These are phyloP conservation scores for Catotricha subobsoleta DNA, from an alignment of 2,888 invertebrate species.

Conservation along the genomic window DNA sequence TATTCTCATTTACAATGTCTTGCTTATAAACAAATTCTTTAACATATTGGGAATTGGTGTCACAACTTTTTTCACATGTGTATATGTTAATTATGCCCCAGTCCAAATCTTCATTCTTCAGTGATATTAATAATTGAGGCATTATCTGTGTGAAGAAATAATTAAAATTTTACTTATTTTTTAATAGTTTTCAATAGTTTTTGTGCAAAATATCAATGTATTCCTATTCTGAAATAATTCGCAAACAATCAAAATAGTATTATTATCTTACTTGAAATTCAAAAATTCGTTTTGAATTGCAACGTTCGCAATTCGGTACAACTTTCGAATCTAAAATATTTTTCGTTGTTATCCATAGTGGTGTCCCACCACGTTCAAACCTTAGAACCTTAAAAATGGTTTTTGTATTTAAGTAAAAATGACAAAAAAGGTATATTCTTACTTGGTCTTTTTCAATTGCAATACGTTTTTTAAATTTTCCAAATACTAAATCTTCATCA, in stretches of 20 bases:
- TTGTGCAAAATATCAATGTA: not conserved
- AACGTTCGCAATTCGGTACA: conserved; percentile 56
- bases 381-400: conserved; percentile 31
- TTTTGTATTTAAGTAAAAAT: not conserved
- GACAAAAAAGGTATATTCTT: not conserved
- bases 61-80: conserved; percentile 68
- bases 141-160: conserved; percentile 44
- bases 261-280: conserved; percentile 64
- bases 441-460: conserved; percentile 62
- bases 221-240: conserved; percentile 1
- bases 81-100: conserved; percentile 81
- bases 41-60: conserved; percentile 44
- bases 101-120: conserved; percentile 58
- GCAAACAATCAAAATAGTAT: too few species aligned
- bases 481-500: conserved; percentile 59
- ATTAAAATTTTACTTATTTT: not conserved
- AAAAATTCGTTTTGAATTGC: conserved; percentile 59
- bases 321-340: conserved; percentile 29
- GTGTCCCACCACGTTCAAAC: conserved; percentile 58
- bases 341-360: conserved; percentile 66
- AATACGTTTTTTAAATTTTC: conserved; percentile 54
- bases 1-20: conserved; percentile 33
- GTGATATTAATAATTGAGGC: conserved; percentile 58
- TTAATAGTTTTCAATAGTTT: not conserved
- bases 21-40: conserved; percentile 72